These are phyloP conservation scores for Eupithecia pulchellata DNA, from an alignment of 2,888 invertebrate species.

Conservation along the genomic window DNA sequence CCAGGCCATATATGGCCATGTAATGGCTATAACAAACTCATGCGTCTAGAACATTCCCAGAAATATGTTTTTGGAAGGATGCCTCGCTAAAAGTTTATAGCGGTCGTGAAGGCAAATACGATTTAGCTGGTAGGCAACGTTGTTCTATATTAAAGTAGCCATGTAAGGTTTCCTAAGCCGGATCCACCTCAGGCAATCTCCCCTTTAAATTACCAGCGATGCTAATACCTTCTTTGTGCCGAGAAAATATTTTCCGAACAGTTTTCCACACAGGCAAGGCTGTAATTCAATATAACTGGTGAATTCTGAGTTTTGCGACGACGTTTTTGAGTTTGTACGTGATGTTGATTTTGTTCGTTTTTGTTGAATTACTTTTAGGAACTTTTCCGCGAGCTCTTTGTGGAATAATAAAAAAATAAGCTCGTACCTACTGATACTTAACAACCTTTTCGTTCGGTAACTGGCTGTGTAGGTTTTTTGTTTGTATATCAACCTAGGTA, in stretches of 20 bases:
- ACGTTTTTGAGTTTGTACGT: conserved; percentile 48
- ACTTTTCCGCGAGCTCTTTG: neutral
- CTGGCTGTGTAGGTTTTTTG: neutral
- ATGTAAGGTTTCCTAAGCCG: conserved; percentile 4
- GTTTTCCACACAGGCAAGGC: conserved; percentile 77
- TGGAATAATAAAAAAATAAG: neutral
- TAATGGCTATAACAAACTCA: too few relatives aligned
- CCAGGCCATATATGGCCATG: too few relatives aligned
- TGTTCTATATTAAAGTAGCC: conserved; percentile 8
- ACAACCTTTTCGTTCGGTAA: neutral
- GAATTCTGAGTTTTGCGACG: conserved; percentile 45
- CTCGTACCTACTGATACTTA: neutral
- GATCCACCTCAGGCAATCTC: conserved; percentile 5
- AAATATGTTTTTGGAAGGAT: neutral
- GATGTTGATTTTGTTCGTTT: conserved; percentile 36
- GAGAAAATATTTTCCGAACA: conserved; percentile 84
- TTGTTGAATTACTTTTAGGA: conserved; percentile 21
- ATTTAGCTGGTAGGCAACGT: neutral
- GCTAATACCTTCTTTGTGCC: conserved; percentile 81
- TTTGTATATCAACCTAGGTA: too few relatives aligned
- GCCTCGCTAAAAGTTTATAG: neutral
- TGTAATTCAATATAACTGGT: conserved; percentile 75
- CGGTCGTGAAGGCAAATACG: neutral
- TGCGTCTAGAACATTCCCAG: too few relatives aligned
- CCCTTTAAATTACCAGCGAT: conserved; percentile 38